Evolutionary conservation across 2,888 invertebrate genomes (phyloP).

Genomic region (Pyrgus malvae): DNA sequence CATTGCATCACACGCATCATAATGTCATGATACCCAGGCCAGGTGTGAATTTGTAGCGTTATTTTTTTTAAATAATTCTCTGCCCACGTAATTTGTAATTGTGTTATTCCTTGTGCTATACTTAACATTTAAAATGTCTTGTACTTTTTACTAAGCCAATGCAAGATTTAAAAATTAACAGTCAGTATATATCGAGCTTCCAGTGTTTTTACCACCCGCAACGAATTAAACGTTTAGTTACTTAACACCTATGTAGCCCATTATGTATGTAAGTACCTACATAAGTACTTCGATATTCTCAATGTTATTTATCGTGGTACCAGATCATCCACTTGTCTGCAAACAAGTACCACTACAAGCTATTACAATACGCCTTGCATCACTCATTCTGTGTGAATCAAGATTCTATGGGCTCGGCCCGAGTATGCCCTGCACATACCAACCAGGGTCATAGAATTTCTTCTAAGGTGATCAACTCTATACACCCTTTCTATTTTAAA

Average conservation of each 20-base stretch:
- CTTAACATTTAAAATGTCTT: too few species aligned
- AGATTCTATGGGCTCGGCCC: conserved; percentile 30
- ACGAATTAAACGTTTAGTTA: too few species aligned
- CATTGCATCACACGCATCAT: too few species aligned
- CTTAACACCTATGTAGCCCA: neutral
- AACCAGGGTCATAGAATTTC: conserved; percentile 66
- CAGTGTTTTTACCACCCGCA: too few species aligned
- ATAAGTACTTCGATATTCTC: neutral
- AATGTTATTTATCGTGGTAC: neutral
- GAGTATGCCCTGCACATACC: conserved; percentile 55
- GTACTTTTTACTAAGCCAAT: too few species aligned
- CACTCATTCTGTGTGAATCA: conserved; percentile 42
- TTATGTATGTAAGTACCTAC: neutral
- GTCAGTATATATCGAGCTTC: too few species aligned
- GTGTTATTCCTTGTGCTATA: too few species aligned
- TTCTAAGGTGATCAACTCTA: conserved; percentile 66
- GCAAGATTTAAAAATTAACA: too few species aligned
- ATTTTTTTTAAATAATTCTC: too few species aligned
- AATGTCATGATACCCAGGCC: too few species aligned
- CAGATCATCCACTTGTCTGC: conserved; percentile 9
- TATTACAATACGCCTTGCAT: conserved; percentile 34
- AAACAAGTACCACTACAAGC: conserved; percentile 9
- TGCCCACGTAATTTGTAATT: too few species aligned
- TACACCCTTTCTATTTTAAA: conserved; percentile 34
- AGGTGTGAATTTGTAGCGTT: too few species aligned